Base-by-base conservation (phyloP, 2,113 vertebrate genomes). In the Enhydra lutris region DNA sequence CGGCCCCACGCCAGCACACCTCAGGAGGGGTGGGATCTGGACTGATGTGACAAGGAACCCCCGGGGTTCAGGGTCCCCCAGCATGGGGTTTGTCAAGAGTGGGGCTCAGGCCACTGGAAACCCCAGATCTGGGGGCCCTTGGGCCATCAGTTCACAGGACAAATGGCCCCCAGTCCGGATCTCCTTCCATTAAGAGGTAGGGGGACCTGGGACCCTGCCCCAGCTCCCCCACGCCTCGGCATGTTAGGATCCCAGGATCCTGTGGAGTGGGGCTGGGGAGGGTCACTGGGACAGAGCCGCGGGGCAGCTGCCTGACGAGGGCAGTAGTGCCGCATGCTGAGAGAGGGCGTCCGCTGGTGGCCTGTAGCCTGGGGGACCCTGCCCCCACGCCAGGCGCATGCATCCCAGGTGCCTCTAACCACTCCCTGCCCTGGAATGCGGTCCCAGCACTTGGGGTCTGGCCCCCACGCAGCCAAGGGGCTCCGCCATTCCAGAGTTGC, bases 271-370 rank as follows among this genome's bases (percentile, higher is more conserved):
- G 52, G 23, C 24, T 7, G 20, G 26, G 57, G 42, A 17, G 50
- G 50, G 59, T 42, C 31, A 23, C 34, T 31, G 6, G 36, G 61
- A 13, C 3, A 4, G 13, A 24, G 55, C 2, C 67, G 12, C 1
- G 1, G 26, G 55, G 84, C 2, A 63, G 78, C 79, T 0, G 61
- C 97, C 98, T 83, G 94, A 39, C 0, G 87, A 50, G 96, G 96
- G 96, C 95, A 88, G 95, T 45, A 63, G 57, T 7, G 24, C 7
- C 7, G 2, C 61, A 8, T 0, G 1, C 26, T 23, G 26, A 18
- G 50, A 3, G 55, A 3, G 2, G 1, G 2, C 0, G 1, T 29
- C 78, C 1, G 8, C 2, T 7, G 39, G 47, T 67, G 39, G 3
- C 21, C 63, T 78, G n/a, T 10, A 3, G 93, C 79, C 55, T 4